Evolutionary conservation across 1,140 invertebrate genomes (phyloP), one percentile per base, ranked within the genome.

Genomic region (Drosophila prosaltans): DNA sequence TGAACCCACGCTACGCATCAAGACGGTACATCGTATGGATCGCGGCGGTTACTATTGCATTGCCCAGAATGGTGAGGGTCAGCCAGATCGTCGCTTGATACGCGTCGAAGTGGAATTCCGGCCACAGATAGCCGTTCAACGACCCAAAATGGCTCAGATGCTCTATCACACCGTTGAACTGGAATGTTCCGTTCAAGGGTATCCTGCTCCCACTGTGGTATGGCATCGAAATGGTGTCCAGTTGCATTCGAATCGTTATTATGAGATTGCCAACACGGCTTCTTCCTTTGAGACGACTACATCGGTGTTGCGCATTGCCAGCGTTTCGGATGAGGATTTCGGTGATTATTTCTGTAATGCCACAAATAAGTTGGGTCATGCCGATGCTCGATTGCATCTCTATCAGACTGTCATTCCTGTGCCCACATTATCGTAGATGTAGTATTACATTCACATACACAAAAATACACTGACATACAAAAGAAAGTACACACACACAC

Each of bases 1-100:
- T 57, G 96, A 96, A 1, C 96, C 96, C 71, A 93, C 94, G 36
- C 92, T 97, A 43, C 95, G 95, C 80, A 96, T 97, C 61, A 92
- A 93, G 32, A 32, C 91, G 0, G 94, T 96, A 41, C 94, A 93
- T 16, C 97, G 97, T 79, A 95, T 97, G 88, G 96, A 98, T 91
- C 93, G 96, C 59, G 97, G 97, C 3, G 96, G 95, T 0, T 98
- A 98, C 91, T 97, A 96, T 74, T 98, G 97, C 89, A 95, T 97
- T 10, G 97, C 97, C 40, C 95, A 97, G 89, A 98, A 98, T 91
- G 95, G 94, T 45, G 96, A 97, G 32, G 96, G 97, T 2, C 94
- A 94, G 75, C 96, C 95, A 21, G 94, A 95, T 16, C 92, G 94
- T 62, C 92, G 96, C 74, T 95, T 97, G 82, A 95, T 97, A 75